phyloP scores from a whole-genome alignment of 2,113 vertebrate genomes.

The Platysternon megacephalum region DNA sequence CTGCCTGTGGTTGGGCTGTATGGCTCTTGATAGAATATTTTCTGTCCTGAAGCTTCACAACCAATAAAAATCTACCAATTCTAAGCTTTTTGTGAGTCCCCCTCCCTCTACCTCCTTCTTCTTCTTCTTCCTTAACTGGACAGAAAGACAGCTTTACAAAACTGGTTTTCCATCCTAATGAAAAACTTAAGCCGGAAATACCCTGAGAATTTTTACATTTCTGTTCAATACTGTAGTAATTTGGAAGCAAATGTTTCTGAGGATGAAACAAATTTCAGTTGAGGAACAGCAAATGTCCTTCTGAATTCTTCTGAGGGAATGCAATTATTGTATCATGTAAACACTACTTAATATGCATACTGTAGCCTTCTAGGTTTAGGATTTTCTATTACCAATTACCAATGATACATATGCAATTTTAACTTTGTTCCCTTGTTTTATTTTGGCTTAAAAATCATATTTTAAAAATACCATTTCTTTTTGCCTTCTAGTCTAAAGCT shows the following conservation, averaged over 20 bases:
- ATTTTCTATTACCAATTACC: not conserved
- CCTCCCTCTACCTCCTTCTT: not conserved
- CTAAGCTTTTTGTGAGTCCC: not conserved
- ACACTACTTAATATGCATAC: not conserved
- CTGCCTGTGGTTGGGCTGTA: not conserved
- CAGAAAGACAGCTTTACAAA: conserved; percentile 6
- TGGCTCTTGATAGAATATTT: not conserved
- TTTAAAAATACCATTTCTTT: not conserved
- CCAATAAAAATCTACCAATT: not conserved
- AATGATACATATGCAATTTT: not conserved
- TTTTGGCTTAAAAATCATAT: not conserved
- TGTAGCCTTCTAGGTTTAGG: not conserved
- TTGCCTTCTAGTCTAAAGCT: conserved; percentile 3
- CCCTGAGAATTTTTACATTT: not conserved
- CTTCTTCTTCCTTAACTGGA: conserved; percentile 49
- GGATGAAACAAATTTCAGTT: not conserved
- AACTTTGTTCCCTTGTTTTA: not conserved
- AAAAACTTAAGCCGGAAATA: not conserved
- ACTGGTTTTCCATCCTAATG: conserved; percentile 13
- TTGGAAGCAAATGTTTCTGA: not conserved
- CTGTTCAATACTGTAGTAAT: not conserved
- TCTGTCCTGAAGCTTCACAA: conserved; percentile 30
- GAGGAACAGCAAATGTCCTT: not conserved
- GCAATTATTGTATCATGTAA: not conserved
- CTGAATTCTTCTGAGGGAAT: not conserved